These are phyloP conservation scores for Orchesellides sinensis DNA, from an alignment of 2,888 invertebrate species.

Conservation along the genomic window DNA sequence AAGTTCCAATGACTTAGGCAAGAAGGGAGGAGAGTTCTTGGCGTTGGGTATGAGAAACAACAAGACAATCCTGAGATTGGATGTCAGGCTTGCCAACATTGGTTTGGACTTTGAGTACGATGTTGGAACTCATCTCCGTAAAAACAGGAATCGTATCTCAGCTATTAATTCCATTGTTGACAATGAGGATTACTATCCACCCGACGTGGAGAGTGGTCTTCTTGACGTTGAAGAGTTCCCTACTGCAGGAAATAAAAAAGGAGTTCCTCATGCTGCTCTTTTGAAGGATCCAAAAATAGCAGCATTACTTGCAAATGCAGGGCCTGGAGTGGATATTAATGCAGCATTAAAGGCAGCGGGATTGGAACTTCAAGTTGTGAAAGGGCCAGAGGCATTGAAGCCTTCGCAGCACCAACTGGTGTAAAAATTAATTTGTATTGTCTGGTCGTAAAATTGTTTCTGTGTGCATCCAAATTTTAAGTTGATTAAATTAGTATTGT, in stretches of 20 bases:
- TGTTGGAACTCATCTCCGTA: slow-evolving; percentile 63
- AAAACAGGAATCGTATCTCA: slow-evolving; percentile 62
- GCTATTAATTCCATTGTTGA: slow-evolving; percentile 62
- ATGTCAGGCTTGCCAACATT: slow-evolving; percentile 66
- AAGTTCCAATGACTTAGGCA: slow-evolving; percentile 69
- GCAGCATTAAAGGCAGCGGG: not conserved
- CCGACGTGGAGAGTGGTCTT: slow-evolving; percentile 55
- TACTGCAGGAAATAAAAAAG: slow-evolving; percentile 37
- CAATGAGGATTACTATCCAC: slow-evolving; percentile 66
- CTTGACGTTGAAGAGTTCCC: slow-evolving; percentile 27
- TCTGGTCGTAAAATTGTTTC: no score
- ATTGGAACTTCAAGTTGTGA: slow-evolving; percentile 33
- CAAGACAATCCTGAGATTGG: slow-evolving; percentile 66
- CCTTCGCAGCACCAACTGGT: slow-evolving; percentile 28
- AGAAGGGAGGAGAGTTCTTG: slow-evolving; percentile 72
- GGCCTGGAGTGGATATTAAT: not conserved
- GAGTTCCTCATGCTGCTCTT: not conserved
- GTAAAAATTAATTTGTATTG: no score
- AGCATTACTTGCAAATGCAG: not conserved
- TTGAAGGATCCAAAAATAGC: not conserved
- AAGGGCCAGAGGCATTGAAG: slow-evolving; percentile 25
- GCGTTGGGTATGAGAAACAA: slow-evolving; percentile 67
- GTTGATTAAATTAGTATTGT: no score
- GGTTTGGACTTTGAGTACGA: slow-evolving; percentile 69
- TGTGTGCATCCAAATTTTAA: no score